These are phyloP conservation scores for Paramormyrops kingsleyae DNA, from an alignment of 2,113 vertebrate species.

Conservation along the genomic window DNA sequence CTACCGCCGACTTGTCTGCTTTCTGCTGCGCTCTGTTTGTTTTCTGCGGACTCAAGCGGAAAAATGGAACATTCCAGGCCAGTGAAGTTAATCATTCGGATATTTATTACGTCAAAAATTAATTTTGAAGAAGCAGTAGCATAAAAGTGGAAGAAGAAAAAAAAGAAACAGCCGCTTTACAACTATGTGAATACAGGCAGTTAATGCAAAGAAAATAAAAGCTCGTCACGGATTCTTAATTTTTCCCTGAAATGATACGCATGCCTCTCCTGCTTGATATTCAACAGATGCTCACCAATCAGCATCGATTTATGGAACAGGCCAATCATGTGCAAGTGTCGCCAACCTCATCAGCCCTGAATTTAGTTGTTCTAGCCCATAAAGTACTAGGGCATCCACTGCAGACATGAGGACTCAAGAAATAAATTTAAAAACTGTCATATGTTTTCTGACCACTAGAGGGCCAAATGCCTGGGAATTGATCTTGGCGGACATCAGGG, in stretches of 20 bases:
- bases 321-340: neutral
- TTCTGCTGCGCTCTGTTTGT: neutral
- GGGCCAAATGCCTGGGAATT: neutral
- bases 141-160: neutral
- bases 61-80: neutral
- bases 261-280: neutral
- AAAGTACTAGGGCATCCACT: neutral
- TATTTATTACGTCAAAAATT: neutral
- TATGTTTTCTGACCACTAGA: slow-evolving; percentile 7
- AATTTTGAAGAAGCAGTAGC: neutral
- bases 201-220: neutral
- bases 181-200: neutral
- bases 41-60: neutral
- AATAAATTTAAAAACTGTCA: neutral
- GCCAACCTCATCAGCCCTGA: neutral
- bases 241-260: neutral
- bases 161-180: neutral
- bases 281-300: neutral
- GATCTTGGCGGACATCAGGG: neutral
- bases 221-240: neutral
- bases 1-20: neutral
- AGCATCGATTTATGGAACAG: neutral
- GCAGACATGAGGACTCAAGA: neutral
- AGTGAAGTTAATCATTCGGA: neutral
- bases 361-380: neutral